phyloP scores from a whole-genome alignment of 2,888 invertebrate species.

The Molorchus minor region DNA sequence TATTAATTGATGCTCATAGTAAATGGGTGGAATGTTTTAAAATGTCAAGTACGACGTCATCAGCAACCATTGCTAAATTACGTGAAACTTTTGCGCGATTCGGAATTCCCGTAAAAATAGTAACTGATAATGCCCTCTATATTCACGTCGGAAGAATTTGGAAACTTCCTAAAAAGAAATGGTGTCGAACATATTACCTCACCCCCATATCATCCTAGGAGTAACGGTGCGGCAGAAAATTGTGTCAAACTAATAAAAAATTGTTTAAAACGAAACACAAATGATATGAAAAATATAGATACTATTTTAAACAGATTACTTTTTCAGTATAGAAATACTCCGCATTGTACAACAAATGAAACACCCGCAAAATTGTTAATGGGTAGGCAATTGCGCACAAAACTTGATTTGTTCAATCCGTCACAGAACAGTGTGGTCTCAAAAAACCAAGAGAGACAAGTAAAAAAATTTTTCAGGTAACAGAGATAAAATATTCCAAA shows the following conservation, averaged over 20 bases:
- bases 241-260: constrained; percentile 11
- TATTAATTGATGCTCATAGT: background rate
- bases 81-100: constrained; percentile 12
- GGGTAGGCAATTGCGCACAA: constrained; percentile 9
- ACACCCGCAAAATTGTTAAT: constrained; percentile 18
- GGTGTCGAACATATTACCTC: constrained; percentile 13
- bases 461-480: background rate
- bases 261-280: background rate
- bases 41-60: background rate
- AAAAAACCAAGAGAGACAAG: constrained; percentile 1
- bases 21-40: constrained; percentile 5
- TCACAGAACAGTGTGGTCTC: background rate
- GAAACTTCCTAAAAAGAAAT: constrained; percentile 9
- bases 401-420: constrained; percentile 9
- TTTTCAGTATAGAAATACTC: constrained; percentile 3
- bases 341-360: background rate
- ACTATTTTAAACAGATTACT: background rate
- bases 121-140: constrained; percentile 4
- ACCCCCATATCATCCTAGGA: constrained; percentile 18
- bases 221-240: constrained; percentile 22
- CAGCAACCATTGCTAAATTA: background rate
- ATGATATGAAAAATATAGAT: background rate
- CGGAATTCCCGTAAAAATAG: constrained; percentile 1
- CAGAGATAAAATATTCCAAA: background rate
- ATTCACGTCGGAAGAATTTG: constrained; percentile 7